phyloP scores from a whole-genome alignment of 1,140 invertebrate species.

The honey bee (Apis mellifera) region DNA sequence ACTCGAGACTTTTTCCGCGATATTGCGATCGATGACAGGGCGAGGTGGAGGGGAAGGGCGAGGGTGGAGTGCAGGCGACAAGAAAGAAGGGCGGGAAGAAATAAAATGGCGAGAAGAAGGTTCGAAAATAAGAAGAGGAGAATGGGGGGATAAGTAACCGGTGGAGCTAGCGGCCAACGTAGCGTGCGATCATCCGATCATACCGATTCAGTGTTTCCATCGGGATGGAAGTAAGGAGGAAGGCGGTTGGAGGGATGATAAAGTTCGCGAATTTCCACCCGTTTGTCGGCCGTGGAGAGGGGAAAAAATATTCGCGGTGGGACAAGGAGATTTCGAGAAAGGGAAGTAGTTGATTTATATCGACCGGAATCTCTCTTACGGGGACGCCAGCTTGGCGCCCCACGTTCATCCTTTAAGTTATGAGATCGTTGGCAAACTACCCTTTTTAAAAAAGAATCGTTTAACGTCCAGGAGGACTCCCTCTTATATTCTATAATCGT shows the following conservation, averaged over 20 bases:
- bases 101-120: background rate
- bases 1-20: slow-evolving; percentile 29
- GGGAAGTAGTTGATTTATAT: slow-evolving; percentile 6
- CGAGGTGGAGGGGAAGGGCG: background rate
- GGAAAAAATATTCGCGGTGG: slow-evolving; percentile 13
- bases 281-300: background rate
- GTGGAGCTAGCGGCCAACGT: slow-evolving; percentile 30
- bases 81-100: too few relatives aligned
- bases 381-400: background rate
- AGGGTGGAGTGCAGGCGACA: background rate
- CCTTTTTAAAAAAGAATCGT: background rate
- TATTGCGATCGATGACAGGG: slow-evolving; percentile 40
- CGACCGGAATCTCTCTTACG: slow-evolving; percentile 3
- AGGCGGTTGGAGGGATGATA: slow-evolving; percentile 46
- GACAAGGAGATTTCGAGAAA: slow-evolving; percentile 2
- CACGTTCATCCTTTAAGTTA: slow-evolving; percentile 5
- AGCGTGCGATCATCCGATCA: slow-evolving; percentile 42
- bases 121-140: slow-evolving; percentile 27
- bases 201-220: slow-evolving; percentile 54
- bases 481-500: background rate
- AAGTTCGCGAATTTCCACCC: slow-evolving; percentile 23
- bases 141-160: slow-evolving; percentile 41
- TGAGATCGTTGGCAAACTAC: background rate
- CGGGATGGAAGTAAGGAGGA: slow-evolving; percentile 3
- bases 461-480: too few relatives aligned